phyloP scores from a whole-genome alignment of 2,797 vertebrate species.

The Anniella stebbinsi region DNA sequence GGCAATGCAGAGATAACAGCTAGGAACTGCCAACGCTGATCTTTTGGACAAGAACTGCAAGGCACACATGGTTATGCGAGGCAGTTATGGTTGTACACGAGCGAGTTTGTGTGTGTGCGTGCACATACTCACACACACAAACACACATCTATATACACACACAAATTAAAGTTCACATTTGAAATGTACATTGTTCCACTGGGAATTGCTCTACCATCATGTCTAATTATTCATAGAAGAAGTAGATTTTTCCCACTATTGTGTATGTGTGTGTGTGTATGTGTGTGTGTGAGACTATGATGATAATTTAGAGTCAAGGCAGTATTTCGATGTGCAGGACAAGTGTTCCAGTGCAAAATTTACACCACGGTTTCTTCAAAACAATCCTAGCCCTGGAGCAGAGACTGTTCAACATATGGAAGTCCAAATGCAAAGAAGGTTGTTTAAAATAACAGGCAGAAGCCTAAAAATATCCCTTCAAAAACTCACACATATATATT shows the following conservation, averaged over 20 bases:
- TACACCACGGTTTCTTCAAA: conserved; percentile 67
- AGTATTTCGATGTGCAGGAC: conserved; percentile 8
- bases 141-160: conserved; percentile 24
- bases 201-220: conserved; percentile 50
- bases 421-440: conserved; percentile 73
- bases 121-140: background rate
- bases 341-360: conserved; percentile 36
- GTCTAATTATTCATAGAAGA: conserved; percentile 55
- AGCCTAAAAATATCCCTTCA: conserved; percentile 79
- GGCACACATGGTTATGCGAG: conserved; percentile 40
- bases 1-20: conserved; percentile 45
- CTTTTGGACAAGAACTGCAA: conserved; percentile 41
- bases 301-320: conserved; percentile 42
- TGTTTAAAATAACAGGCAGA: conserved; percentile 80
- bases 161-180: conserved; percentile 55
- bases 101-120: background rate
- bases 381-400: conserved; percentile 47
- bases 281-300: conserved; percentile 18
- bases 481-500: conserved; percentile 73
- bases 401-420: conserved; percentile 75
- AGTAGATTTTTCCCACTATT: conserved; percentile 37
- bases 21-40: conserved; percentile 44
- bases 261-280: background rate
- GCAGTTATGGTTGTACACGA: conserved; percentile 34
- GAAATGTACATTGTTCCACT: conserved; percentile 63